Conservation (phyloP, 2,888 invertebrate genomes). For the Caenorhabditis afra region DNA sequence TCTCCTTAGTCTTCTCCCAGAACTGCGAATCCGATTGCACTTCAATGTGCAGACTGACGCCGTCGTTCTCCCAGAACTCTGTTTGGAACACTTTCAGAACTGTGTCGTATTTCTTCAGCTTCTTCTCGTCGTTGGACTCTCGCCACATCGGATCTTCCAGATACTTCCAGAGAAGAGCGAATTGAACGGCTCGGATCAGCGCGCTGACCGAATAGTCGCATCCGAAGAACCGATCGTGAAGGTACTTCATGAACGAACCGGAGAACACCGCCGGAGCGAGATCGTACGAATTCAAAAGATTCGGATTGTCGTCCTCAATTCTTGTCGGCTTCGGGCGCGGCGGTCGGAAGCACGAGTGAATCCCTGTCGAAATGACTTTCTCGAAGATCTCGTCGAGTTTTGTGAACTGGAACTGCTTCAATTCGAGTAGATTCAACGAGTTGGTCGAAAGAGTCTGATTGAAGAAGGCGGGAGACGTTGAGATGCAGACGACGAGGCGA, state of each 20-base stretch:
- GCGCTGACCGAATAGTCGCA: conserved; percentile 51
- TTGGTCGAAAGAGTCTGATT: conserved; percentile 39
- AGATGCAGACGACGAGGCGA: conserved; percentile 43
- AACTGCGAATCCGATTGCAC: conserved; percentile 45
- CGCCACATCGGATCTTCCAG: conserved; percentile 46
- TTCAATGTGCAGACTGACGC: conserved; percentile 26
- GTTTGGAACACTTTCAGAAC: conserved; percentile 16
- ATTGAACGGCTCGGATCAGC: conserved; percentile 33
- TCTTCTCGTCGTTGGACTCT: neutral
- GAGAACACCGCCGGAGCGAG: conserved; percentile 45
- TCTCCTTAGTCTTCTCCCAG: conserved; percentile 24
- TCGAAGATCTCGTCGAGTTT: conserved; percentile 40
- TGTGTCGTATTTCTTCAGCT: conserved; percentile 27
- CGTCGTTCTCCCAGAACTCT: conserved; percentile 12
- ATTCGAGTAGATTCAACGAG: conserved; percentile 35
- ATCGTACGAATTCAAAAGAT: conserved; percentile 5
- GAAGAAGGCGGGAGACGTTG: conserved; percentile 39
- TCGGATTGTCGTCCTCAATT: conserved; percentile 35
- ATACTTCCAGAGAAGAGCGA: conserved; percentile 47
- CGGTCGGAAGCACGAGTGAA: conserved; percentile 20
- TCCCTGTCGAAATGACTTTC: conserved; percentile 28
- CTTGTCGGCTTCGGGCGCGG: conserved; percentile 17
- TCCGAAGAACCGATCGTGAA: conserved; percentile 24
- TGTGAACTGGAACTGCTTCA: conserved; percentile 50
- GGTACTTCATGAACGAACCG: conserved; percentile 23